Evolutionary conservation across 2,797 vertebrate species (phyloP).

Genomic region (Gadopsis marmoratus): DNA sequence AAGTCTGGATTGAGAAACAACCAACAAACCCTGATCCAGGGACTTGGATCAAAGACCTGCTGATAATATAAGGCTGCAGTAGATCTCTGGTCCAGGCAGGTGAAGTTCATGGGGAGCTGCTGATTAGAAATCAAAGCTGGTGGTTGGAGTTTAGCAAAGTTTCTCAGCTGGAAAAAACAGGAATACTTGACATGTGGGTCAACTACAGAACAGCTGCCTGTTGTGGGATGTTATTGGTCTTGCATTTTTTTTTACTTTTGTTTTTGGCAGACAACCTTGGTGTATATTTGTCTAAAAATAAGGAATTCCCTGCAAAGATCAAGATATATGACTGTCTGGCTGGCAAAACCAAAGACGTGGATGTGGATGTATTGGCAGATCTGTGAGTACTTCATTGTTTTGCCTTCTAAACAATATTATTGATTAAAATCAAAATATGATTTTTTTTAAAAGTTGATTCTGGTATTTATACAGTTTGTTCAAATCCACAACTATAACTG

Average conservation of each 20-base stretch:
- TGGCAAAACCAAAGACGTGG: conserved; percentile 13
- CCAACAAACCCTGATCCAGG: too few species aligned
- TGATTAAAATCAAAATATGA: background rate
- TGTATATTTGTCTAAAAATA: conserved; percentile 51
- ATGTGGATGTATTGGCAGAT: conserved; percentile 51
- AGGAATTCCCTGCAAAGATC: background rate
- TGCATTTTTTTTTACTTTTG: background rate
- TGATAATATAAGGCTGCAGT: too few species aligned
- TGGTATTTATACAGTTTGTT: background rate
- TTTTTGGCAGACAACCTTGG: conserved; percentile 63
- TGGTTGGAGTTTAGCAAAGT: too few species aligned
- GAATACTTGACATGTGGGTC: too few species aligned
- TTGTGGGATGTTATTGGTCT: background rate
- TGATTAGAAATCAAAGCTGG: too few species aligned
- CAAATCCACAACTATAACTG: background rate
- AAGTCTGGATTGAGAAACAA: too few species aligned
- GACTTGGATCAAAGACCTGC: too few species aligned
- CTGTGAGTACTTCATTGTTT: conserved; percentile 40
- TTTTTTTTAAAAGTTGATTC: background rate
- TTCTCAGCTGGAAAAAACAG: too few species aligned
- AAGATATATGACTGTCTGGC: conserved; percentile 30
- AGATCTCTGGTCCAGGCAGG: too few species aligned
- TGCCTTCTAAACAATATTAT: background rate
- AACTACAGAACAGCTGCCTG: background rate
- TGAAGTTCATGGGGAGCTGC: too few species aligned